Evolutionary conservation across 2,113 vertebrate genomes (phyloP).

Genomic region (Formicarius rufipectus): DNA sequence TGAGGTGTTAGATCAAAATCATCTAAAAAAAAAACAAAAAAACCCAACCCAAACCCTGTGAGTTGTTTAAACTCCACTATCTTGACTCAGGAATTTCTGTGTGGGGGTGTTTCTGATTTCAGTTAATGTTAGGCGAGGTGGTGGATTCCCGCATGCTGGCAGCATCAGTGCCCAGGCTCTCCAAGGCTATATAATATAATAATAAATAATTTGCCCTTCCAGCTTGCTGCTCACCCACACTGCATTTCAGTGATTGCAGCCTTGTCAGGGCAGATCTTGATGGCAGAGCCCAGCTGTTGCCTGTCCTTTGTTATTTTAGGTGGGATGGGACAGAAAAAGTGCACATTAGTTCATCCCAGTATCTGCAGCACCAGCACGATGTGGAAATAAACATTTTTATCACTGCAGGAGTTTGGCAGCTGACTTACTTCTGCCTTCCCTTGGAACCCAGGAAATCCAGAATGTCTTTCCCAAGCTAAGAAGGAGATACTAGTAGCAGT

Average conservation of each 20-base stretch:
- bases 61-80: neutral
- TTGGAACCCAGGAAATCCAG: neutral
- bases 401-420: neutral
- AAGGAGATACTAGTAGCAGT: neutral
- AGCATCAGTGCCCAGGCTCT: neutral
- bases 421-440: neutral
- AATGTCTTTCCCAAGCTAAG: neutral
- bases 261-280: neutral
- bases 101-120: neutral
- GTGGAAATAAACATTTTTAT: neutral
- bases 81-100: neutral
- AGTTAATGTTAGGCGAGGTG: neutral
- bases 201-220: neutral
- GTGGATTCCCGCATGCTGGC: neutral
- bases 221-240: neutral
- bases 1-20: neutral
- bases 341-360: neutral
- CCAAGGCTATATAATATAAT: no score
- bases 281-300: neutral
- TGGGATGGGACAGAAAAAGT: neutral
- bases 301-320: neutral
- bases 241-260: neutral
- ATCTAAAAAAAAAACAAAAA: neutral
- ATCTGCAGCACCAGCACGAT: neutral
- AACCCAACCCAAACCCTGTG: neutral